phyloP scores from a whole-genome alignment of 2,113 vertebrate species.

The Pithys albifrons region DNA sequence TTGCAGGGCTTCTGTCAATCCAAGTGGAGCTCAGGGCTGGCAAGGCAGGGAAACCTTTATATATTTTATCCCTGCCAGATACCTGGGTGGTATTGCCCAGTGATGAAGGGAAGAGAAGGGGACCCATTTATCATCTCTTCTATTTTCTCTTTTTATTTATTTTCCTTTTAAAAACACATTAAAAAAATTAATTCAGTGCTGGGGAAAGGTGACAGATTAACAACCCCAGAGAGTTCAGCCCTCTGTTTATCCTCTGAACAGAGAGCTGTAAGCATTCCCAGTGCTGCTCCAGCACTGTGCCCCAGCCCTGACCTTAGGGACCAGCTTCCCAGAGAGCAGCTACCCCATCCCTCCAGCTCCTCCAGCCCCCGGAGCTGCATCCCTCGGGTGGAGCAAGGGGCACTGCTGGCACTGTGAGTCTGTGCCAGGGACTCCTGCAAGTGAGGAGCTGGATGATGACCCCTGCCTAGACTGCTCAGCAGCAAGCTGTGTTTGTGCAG shows the following conservation, averaged over 20 bases:
- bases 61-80: neutral
- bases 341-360: neutral
- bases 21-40: neutral
- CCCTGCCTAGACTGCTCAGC: neutral
- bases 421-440: neutral
- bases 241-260: constrained; percentile 46
- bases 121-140: constrained; percentile 49
- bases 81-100: constrained; percentile 47
- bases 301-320: constrained; percentile 37
- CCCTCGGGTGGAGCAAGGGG: rapidly evolving
- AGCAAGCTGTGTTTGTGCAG: neutral
- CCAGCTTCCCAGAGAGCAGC: neutral
- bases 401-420: neutral
- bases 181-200: constrained; percentile 58
- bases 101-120: neutral
- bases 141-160: constrained; percentile 59
- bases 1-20: neutral
- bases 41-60: neutral
- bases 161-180: constrained; percentile 54
- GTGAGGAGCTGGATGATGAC: neutral
- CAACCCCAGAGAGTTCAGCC: constrained; percentile 31
- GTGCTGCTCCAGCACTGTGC: neutral
- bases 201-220: constrained; percentile 67
- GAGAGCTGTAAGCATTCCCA: neutral
- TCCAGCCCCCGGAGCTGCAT: neutral